A percentile compares a stretch with the other conserved stretches of the same genome.
These are phyloP conservation scores for Monochamus alternatus DNA, from an alignment of 2,888 invertebrate genomes.

Conservation along the genomic window DNA sequence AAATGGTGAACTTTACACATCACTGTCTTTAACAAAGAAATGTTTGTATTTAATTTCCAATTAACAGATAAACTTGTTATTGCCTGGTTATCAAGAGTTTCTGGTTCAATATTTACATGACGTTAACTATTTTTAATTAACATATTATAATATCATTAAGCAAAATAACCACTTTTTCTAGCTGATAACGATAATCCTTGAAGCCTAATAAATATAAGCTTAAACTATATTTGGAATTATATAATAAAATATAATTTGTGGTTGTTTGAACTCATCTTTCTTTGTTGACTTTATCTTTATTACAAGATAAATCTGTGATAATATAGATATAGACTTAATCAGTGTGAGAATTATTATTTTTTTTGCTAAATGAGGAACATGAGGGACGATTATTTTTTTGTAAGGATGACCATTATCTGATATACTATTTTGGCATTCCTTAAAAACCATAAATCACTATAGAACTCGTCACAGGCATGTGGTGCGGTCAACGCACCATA, in stretches of 20 bases:
- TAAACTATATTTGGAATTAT: background rate
- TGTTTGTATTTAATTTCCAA: conserved; percentile 8
- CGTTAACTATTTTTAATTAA: conserved; percentile 10
- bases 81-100: conserved; percentile 25
- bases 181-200: background rate
- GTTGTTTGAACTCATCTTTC: background rate
- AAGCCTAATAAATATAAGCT: background rate
- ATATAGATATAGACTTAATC: too few relatives aligned
- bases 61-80: conserved; percentile 33
- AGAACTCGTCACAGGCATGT: too few relatives aligned
- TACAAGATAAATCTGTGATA: too few relatives aligned
- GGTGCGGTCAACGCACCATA: too few relatives aligned
- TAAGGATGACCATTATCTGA: too few relatives aligned
- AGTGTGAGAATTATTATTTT: too few relatives aligned
- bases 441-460: too few relatives aligned
- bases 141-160: conserved; percentile 18
- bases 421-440: too few relatives aligned
- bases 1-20: conserved; percentile 14
- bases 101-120: conserved; percentile 31
- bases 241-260: background rate
- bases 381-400: too few relatives aligned
- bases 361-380: too few relatives aligned
- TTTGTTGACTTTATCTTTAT: background rate
- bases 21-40: background rate
- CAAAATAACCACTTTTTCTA: background rate